Base-by-base conservation (phyloP, 2,797 vertebrate genomes). In the Melanotaenia trifasciata region DNA sequence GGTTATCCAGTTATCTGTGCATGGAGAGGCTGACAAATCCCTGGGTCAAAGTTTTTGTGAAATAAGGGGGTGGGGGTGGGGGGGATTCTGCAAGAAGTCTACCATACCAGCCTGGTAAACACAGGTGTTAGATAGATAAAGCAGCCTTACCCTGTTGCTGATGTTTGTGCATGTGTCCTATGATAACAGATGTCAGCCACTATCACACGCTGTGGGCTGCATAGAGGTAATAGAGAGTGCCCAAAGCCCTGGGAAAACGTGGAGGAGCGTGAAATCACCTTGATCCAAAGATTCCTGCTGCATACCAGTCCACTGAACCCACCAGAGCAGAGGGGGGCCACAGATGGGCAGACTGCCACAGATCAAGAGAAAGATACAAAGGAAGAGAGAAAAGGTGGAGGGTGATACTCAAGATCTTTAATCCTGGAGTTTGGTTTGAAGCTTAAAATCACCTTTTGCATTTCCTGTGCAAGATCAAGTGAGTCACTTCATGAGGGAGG, bases 241-340 rank as follows among this genome's bases (percentile, higher is more conserved):
- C 84, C 83, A 72, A 76, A 90, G 85, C 88, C 92, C 92, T 94
- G 93, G 93, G 93, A 94, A 95, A 95, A 91, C 90, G 89, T 94
- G 91, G 90, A 92, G 90, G 91, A 93, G 93, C 92, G 92, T 95
- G 93, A 94, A 94, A 94, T 94, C 91, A 94, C 94, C 92, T 94
- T 94, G 93, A 94, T 94, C 93, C 93, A 93, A 94, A 94, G 93
- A 94, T 94, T 94, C 91, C 92, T 93, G 88, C 87, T 59, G 92
- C 93, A 94, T 95, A 93, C 93, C 93, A 93, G 90, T 85, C 91
- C 84, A 88, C 85, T 93, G 90, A 93, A 93, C 89, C 89, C 89
- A 91, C 87, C 84, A 91, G 85, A 89, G 86, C 86, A 88, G 84
- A 74, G 90, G 90, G 45, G 90, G 86, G 84, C 87, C 83, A 72